These are phyloP conservation scores for Oxygymnocypris stewartii DNA, from an alignment of 2,113 vertebrate species.

Conservation along the genomic window DNA sequence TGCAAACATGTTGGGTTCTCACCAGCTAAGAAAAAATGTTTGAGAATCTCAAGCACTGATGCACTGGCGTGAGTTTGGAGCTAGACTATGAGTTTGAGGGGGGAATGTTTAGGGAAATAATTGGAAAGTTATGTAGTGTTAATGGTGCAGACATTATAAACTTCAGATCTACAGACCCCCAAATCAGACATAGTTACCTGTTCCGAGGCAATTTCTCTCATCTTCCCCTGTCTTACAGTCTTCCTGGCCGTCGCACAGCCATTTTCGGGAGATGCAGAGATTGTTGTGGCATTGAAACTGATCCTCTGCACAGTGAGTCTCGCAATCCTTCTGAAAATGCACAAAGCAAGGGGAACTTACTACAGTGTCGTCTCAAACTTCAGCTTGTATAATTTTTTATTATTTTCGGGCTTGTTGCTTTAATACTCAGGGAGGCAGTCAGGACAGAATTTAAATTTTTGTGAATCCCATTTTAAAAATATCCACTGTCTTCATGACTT, in stretches of 20 bases:
- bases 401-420: neutral
- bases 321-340: constrained; percentile 87
- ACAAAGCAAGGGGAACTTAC: neutral
- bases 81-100: neutral
- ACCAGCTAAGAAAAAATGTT: neutral
- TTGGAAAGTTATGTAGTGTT: neutral
- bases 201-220: constrained; percentile 89
- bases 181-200: constrained; percentile 58
- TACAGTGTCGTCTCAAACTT: neutral
- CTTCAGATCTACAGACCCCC: neutral
- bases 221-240: constrained; percentile 96
- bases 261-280: constrained; percentile 90
- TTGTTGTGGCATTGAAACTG: constrained; percentile 93
- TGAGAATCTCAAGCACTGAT: neutral
- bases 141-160: neutral
- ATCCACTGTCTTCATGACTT: neutral
- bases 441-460: neutral
- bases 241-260: constrained; percentile 93
- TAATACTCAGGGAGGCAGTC: neutral
- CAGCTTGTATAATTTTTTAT: neutral
- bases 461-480: neutral
- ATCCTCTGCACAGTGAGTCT: constrained; percentile 86
- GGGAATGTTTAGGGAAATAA: neutral
- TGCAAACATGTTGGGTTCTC: neutral
- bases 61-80: neutral